phyloP scores from a whole-genome alignment of 2,113 vertebrate species.

The Physeter macrocephalus region DNA sequence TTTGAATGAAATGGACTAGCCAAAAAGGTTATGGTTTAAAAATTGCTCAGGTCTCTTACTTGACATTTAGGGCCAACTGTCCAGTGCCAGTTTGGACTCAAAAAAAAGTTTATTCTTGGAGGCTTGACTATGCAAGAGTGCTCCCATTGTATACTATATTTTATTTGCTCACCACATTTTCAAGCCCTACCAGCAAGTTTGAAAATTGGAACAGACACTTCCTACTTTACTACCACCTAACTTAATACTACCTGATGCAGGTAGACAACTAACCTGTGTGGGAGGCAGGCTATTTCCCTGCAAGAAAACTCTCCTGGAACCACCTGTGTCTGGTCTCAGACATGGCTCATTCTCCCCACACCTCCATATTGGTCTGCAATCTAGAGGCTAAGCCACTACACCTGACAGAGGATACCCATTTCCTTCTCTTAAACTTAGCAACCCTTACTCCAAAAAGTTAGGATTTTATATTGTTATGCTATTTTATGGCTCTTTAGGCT shows the following conservation, averaged over 20 bases:
- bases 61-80: slow-evolving; percentile 12
- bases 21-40: slow-evolving; percentile 27
- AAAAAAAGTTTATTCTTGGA: slow-evolving; percentile 14
- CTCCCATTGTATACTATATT: neutral
- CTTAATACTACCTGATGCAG: neutral
- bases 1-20: neutral
- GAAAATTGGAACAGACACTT: neutral
- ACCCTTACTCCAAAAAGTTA: neutral
- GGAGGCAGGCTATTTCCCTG: neutral
- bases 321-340: neutral
- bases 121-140: neutral
- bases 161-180: neutral
- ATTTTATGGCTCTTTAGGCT: neutral
- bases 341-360: neutral
- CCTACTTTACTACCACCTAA: neutral
- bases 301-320: neutral
- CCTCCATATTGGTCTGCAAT: neutral
- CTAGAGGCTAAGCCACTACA: neutral
- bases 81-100: neutral
- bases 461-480: neutral
- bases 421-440: neutral
- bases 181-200: neutral
- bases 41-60: neutral
- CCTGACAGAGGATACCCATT: neutral
- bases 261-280: neutral